Percentiles rank a stretch among this genome's conserved stretches.
phyloP scores from a whole-genome alignment of 2,888 invertebrate species.

The Malthinus seriepunctatus region DNA sequence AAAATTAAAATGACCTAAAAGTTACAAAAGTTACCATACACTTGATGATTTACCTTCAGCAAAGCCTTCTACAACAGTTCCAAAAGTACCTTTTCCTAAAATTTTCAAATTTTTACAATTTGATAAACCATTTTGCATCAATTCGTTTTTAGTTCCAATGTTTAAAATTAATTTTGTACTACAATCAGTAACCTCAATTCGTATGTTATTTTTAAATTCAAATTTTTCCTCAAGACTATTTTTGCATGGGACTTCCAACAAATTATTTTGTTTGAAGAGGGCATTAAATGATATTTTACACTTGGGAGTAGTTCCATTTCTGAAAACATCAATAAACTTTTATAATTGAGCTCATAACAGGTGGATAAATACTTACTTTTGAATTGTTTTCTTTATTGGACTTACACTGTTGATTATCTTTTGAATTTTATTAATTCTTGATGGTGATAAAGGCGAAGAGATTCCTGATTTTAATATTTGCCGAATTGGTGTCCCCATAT shows the following conservation, averaged over 20 bases:
- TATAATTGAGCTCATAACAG: background rate
- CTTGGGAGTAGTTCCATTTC: too few relatives aligned
- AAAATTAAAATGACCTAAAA: constrained; percentile 19
- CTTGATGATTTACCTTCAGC: constrained; percentile 42
- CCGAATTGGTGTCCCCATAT: constrained; percentile 27
- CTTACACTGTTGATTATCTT: background rate
- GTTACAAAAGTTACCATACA: background rate
- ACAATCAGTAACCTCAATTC: constrained; percentile 10
- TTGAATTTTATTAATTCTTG: background rate
- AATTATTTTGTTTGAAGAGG: background rate
- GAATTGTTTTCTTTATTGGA: constrained; percentile 5
- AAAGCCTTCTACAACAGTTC: constrained; percentile 48
- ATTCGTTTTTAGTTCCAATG: constrained; percentile 42
- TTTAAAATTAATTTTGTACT: constrained; percentile 26
- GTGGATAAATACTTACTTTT: background rate
- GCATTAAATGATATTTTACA: too few relatives aligned
- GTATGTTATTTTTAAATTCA: background rate
- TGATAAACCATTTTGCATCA: constrained; percentile 42
- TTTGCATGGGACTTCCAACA: too few relatives aligned
- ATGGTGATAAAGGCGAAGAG: constrained; percentile 23
- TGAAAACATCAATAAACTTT: background rate
- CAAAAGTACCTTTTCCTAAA: constrained; percentile 49
- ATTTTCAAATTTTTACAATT: constrained; percentile 36
- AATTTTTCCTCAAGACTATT: background rate
- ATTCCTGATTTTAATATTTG: constrained; percentile 24